These are phyloP conservation scores for Yoshiicerus persimilis DNA, from an alignment of 1,140 invertebrate species.

Conservation along the genomic window DNA sequence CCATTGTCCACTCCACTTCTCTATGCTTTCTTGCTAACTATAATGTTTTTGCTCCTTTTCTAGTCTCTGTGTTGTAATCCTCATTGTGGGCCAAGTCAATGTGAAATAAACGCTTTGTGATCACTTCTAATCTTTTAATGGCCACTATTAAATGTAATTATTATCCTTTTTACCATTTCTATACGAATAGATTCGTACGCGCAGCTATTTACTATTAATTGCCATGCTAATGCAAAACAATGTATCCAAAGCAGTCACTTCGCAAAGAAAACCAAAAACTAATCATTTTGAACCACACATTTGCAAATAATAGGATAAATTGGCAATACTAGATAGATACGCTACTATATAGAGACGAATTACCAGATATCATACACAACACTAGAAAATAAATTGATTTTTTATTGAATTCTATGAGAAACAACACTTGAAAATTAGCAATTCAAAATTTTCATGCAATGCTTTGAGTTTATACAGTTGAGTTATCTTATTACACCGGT, in stretches of 20 bases:
- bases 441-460: too few relatives aligned
- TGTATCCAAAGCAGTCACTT: background rate
- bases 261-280: background rate
- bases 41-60: conserved; percentile 7
- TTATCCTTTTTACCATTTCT: background rate
- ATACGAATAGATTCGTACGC: background rate
- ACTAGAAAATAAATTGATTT: too few relatives aligned
- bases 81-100: background rate
- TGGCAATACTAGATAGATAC: too few relatives aligned
- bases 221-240: background rate
- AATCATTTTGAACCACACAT: background rate
- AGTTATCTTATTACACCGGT: too few relatives aligned
- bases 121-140: background rate
- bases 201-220: background rate
- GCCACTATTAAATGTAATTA: background rate
- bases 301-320: too few relatives aligned
- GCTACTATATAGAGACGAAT: too few relatives aligned
- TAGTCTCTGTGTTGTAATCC: background rate
- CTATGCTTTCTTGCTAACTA: background rate
- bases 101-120: background rate
- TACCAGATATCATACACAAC: too few relatives aligned
- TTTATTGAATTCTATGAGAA: too few relatives aligned
- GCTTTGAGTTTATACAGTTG: too few relatives aligned
- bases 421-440: too few relatives aligned
- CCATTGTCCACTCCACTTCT: background rate